Conservation (phyloP, 1,140 invertebrate species). For the Drosophila tropicalis region DNA sequence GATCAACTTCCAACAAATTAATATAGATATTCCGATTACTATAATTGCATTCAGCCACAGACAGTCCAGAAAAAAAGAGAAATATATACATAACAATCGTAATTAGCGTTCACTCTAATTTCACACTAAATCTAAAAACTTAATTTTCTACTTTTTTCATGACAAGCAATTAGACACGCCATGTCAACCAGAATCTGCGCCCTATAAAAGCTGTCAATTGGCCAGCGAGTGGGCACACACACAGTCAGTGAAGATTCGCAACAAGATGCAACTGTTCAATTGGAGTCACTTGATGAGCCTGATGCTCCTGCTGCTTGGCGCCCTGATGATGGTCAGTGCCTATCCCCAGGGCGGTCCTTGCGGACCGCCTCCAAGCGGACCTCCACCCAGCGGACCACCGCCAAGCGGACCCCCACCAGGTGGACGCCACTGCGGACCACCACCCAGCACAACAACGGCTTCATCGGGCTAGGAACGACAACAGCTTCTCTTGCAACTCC, state of each 20-base stretch:
- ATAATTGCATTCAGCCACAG: constrained; percentile 27
- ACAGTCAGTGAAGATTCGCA: constrained; percentile 21
- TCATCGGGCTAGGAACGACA: constrained; percentile 27
- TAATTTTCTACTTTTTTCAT: constrained; percentile 36
- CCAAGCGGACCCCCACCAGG: constrained; percentile 39
- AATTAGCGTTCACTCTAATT: constrained; percentile 34
- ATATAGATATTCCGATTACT: constrained; percentile 22
- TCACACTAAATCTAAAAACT: constrained; percentile 62
- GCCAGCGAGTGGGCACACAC: not conserved
- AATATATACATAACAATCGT: constrained; percentile 5
- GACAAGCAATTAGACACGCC: constrained; percentile 52
- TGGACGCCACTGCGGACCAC: constrained; percentile 36
- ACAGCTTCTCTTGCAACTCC: not conserved
- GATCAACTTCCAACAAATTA: not conserved
- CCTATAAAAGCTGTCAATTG: constrained; percentile 41
- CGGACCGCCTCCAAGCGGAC: constrained; percentile 57
- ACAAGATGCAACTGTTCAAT: constrained; percentile 61
- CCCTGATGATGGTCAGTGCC: constrained; percentile 52
- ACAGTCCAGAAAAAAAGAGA: not conserved
- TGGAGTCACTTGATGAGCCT: constrained; percentile 40
- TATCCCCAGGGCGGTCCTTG: constrained; percentile 50
- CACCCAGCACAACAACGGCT: constrained; percentile 57
- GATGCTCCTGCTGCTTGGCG: constrained; percentile 49
- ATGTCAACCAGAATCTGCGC: not conserved
- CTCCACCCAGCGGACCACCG: constrained; percentile 56